Conservation (phyloP, 1,140 invertebrate genomes). For the Heliconius eleuchia region DNA sequence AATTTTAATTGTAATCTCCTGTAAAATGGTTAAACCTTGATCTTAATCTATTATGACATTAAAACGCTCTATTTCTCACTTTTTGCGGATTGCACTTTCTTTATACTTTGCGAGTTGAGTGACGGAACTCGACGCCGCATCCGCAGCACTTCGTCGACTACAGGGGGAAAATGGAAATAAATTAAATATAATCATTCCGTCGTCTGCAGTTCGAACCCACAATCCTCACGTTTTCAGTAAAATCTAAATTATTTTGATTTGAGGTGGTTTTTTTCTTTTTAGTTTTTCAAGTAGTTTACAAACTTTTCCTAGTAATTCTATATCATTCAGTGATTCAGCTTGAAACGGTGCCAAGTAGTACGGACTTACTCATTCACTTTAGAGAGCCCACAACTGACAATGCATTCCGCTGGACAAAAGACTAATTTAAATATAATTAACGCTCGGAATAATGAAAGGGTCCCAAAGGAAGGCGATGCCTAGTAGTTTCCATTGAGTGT, state of each 20-base stretch:
- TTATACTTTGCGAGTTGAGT: too few species aligned
- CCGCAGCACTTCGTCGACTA: too few species aligned
- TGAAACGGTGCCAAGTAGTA: conserved; percentile 43
- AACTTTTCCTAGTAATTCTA: conserved; percentile 27
- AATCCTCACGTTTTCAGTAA: not conserved
- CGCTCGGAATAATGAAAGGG: conserved; percentile 17
- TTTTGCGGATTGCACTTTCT: too few species aligned
- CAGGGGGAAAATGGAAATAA: too few species aligned
- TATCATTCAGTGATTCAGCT: conserved; percentile 40
- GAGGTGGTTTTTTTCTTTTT: too few species aligned
- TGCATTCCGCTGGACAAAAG: conserved; percentile 29
- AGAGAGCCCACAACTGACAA: conserved; percentile 24
- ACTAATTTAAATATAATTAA: conserved; percentile 27
- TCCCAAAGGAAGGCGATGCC: conserved; percentile 8
- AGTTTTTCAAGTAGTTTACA: conserved; percentile 7
- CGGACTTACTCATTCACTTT: conserved; percentile 40
- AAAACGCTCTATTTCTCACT: too few species aligned
- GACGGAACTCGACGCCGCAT: too few species aligned
- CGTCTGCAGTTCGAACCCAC: too few species aligned
- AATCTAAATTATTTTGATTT: not conserved
- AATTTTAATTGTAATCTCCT: not conserved
- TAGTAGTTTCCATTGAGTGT: not conserved
- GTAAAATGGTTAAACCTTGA: not conserved
- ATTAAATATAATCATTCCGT: too few species aligned
- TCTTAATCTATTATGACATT: not conserved